Evolutionary conservation across 2,888 invertebrate genomes (phyloP).

Genomic region (Drosophila fungiperda): DNA sequence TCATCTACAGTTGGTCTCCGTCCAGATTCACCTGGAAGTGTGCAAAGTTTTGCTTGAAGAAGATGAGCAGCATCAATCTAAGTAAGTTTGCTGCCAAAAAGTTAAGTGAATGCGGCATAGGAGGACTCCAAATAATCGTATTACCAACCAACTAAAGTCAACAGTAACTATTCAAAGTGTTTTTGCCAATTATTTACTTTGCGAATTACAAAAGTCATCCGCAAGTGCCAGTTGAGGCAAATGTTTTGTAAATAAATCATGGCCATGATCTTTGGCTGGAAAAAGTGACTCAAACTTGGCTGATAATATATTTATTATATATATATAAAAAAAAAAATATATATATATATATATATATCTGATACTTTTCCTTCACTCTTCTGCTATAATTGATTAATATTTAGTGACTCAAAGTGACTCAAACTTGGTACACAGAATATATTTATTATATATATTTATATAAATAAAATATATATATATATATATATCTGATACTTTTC

Average conservation of each 20-base stretch:
- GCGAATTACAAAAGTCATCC: conserved; percentile 33
- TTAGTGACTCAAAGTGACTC: too few species aligned
- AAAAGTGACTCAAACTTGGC: too few species aligned
- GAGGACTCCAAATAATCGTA: conserved; percentile 10
- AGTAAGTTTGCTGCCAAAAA: conserved; percentile 47
- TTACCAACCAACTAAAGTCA: conserved; percentile 6
- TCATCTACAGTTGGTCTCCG: conserved; percentile 10
- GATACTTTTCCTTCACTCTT: too few species aligned
- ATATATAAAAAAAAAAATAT: too few species aligned
- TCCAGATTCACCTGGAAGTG: conserved; percentile 33
- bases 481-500: too few species aligned
- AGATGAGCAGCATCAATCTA: conserved; percentile 72
- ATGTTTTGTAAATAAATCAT: not conserved
- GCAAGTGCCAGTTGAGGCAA: not conserved
- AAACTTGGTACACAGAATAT: too few species aligned
- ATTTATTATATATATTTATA: too few species aligned
- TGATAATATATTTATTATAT: too few species aligned
- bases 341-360: too few species aligned
- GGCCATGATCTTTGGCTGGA: too few species aligned
- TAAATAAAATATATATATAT: too few species aligned
- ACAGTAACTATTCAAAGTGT: conserved; percentile 28
- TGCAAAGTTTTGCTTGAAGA: conserved; percentile 51
- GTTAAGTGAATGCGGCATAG: conserved; percentile 28
- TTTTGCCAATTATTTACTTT: conserved; percentile 52
- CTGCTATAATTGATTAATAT: too few species aligned